These are phyloP conservation scores for Drosophila subquinaria DNA, from an alignment of 2,888 invertebrate species.

Conservation along the genomic window DNA sequence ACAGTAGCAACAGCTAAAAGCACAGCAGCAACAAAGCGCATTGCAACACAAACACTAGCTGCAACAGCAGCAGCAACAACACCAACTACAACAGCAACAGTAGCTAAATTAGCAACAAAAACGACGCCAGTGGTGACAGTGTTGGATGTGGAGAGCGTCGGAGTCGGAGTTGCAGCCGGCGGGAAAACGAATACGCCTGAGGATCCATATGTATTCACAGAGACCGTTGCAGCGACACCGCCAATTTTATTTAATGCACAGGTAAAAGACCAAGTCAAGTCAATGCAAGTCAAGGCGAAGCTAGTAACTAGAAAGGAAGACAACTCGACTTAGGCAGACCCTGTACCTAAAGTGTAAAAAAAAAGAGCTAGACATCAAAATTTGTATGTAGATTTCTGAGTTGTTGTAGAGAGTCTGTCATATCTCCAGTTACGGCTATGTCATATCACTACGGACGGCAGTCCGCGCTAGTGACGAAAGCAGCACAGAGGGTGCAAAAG, in stretches of 20 bases:
- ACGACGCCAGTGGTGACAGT: constrained; percentile 38
- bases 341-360: neutral
- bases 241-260: constrained; percentile 85
- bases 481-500: too few relatives aligned
- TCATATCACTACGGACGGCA: too few relatives aligned
- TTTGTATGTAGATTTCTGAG: too few relatives aligned
- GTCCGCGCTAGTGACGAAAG: too few relatives aligned
- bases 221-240: constrained; percentile 84
- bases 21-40: constrained; percentile 48
- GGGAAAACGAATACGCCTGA: constrained; percentile 78
- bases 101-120: constrained; percentile 34
- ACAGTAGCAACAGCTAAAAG: constrained; percentile 43
- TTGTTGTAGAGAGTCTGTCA: too few relatives aligned
- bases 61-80: constrained; percentile 28
- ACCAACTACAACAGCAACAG: constrained; percentile 23
- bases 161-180: constrained; percentile 51
- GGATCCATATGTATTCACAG: constrained; percentile 86
- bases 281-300: constrained; percentile 38
- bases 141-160: constrained; percentile 52
- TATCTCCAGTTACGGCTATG: too few relatives aligned
- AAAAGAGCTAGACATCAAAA: too few relatives aligned
- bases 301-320: neutral
- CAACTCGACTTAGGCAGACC: neutral
- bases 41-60: constrained; percentile 44
- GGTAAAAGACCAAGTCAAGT: constrained; percentile 61